phyloP scores from a whole-genome alignment of 2,797 vertebrate species.

The Hozukius guyotensis region DNA sequence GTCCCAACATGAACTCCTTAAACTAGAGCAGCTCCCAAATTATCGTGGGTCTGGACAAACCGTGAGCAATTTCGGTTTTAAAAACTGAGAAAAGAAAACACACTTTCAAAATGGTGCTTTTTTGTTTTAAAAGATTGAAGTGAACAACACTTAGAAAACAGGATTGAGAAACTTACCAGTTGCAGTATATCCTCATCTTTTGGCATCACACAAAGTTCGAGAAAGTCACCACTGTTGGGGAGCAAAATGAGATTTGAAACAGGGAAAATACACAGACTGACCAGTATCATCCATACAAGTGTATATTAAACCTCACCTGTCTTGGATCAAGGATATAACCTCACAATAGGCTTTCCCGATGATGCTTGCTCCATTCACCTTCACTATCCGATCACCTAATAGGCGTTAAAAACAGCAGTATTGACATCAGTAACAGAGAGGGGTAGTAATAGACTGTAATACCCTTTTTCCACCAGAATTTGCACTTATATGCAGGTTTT shows the following conservation, averaged over 20 bases:
- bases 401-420: neutral
- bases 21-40: slow-evolving; percentile 58
- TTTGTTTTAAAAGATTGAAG: neutral
- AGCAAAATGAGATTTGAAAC: slow-evolving; percentile 1
- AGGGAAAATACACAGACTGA: neutral
- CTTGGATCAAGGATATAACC: slow-evolving; percentile 97
- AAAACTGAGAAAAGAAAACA: neutral
- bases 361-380: slow-evolving; percentile 97
- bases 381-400: slow-evolving; percentile 95
- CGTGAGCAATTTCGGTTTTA: neutral
- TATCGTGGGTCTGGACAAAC: neutral
- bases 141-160: neutral
- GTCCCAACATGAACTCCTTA: slow-evolving; percentile 47
- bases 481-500: too few relatives aligned
- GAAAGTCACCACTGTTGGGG: slow-evolving; percentile 87
- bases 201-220: slow-evolving; percentile 98
- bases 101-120: neutral
- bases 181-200: slow-evolving; percentile 99
- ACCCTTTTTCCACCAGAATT: too few relatives aligned
- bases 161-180: slow-evolving; percentile 84
- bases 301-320: slow-evolving; percentile 86
- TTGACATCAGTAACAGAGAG: neutral
- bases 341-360: slow-evolving; percentile 98
- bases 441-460: neutral
- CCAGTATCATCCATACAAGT: neutral